phyloP scores from a whole-genome alignment of 2,888 invertebrate species.

The Cheilosia grossa region DNA sequence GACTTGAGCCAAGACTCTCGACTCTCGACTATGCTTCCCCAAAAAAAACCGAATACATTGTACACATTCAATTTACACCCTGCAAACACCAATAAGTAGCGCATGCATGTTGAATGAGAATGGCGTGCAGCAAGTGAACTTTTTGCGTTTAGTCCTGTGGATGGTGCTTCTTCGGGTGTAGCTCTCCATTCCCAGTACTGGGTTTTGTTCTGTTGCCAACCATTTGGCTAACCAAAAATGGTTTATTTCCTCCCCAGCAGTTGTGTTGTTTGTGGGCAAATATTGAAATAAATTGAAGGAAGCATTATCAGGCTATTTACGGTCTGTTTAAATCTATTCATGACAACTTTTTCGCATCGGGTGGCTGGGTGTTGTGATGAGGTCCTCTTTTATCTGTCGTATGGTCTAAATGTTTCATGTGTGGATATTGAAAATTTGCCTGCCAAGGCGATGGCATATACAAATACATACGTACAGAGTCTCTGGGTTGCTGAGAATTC shows the following conservation, averaged over 20 bases:
- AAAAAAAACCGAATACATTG: conserved; percentile 28
- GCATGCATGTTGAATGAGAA: conserved; percentile 70
- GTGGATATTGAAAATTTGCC: conserved; percentile 40
- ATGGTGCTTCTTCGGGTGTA: conserved; percentile 27
- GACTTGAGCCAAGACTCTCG: conserved; percentile 64
- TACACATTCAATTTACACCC: conserved; percentile 65
- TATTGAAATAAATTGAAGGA: conserved; percentile 75
- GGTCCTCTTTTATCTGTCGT: background rate
- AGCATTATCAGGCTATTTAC: conserved; percentile 75
- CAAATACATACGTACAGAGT: background rate
- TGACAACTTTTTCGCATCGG: conserved; percentile 42
- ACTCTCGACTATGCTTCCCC: background rate
- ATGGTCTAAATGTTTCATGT: conserved; percentile 30
- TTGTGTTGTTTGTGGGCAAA: conserved; percentile 64
- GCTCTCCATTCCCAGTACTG: conserved; percentile 6
- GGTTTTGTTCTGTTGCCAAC: conserved; percentile 68
- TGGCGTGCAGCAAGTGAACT: conserved; percentile 63
- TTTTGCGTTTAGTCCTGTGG: conserved; percentile 51
- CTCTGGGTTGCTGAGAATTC: conserved; percentile 10
- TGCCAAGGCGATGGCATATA: conserved; percentile 31
- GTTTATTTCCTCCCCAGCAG: conserved; percentile 62
- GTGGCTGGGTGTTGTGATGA: background rate
- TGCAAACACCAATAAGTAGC: conserved; percentile 68
- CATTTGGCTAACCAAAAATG: conserved; percentile 71
- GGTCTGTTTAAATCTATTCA: conserved; percentile 75